These are phyloP conservation scores for Nomada fabriciana DNA, from an alignment of 2,888 invertebrate species.

Conservation along the genomic window DNA sequence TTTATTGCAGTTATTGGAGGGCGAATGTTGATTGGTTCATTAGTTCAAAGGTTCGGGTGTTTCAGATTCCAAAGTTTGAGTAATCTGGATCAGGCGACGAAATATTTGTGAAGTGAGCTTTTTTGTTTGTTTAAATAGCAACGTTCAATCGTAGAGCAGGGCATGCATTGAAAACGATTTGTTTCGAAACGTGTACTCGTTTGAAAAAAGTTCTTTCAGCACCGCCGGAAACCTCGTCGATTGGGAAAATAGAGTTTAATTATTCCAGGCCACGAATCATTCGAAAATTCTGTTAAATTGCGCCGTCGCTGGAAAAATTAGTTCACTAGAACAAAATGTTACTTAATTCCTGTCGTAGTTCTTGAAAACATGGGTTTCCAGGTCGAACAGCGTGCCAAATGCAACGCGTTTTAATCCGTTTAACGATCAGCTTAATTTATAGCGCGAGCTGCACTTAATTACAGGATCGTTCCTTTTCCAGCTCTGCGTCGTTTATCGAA, in stretches of 20 bases:
- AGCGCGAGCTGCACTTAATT: conserved; percentile 5
- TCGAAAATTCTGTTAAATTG: neutral
- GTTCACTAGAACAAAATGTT: conserved; percentile 22
- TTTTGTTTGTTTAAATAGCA: no score
- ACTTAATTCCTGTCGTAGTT: conserved; percentile 35
- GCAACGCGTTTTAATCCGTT: conserved; percentile 27
- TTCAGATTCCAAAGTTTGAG: no score
- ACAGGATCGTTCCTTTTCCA: conserved; percentile 21
- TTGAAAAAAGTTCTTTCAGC: neutral
- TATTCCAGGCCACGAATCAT: neutral
- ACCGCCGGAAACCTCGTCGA: neutral
- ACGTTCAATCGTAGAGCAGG: no score
- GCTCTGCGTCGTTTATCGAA: neutral
- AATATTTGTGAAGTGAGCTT: no score
- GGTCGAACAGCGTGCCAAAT: conserved; percentile 13
- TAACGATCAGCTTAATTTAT: conserved; percentile 36
- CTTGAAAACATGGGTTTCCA: conserved; percentile 34
- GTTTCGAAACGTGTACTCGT: neutral
- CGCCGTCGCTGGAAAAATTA: conserved; percentile 3
- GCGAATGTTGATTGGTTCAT: no score
- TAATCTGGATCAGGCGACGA: no score
- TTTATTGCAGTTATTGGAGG: no score
- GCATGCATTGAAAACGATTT: no score
- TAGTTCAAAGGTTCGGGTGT: no score
- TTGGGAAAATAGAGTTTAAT: neutral